A percentile compares a stretch with the other conserved stretches of the same genome.
Conservation (phyloP, 2,888 invertebrate genomes). For the Microctonus hyperodae region DNA sequence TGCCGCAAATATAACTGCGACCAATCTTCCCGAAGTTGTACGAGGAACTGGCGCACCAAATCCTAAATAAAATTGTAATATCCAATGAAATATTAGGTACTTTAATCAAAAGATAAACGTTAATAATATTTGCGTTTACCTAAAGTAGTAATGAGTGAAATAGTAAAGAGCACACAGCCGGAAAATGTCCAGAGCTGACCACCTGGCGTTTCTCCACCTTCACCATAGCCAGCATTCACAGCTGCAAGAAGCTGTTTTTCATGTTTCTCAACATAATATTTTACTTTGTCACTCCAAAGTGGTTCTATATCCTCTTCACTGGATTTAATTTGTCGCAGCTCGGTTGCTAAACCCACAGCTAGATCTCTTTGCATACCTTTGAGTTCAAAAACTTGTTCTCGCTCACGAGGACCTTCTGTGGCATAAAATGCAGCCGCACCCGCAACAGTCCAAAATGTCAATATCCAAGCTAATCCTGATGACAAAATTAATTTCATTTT, state of each 20-base stretch:
- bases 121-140: conserved; percentile 62
- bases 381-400: conserved; percentile 66
- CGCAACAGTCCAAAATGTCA: conserved; percentile 70
- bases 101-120: too few relatives aligned
- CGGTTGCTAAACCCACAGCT: conserved; percentile 71
- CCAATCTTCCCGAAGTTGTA: conserved; percentile 69
- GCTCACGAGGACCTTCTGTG: conserved; percentile 73
- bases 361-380: conserved; percentile 69
- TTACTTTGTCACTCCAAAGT: conserved; percentile 70
- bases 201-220: conserved; percentile 57
- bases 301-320: conserved; percentile 64
- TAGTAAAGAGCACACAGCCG: conserved; percentile 73
- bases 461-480: conserved; percentile 67
- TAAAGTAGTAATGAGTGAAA: conserved; percentile 75
- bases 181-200: conserved; percentile 75
- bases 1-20: conserved; percentile 71
- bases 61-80: conserved; percentile 63
- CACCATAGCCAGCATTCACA: conserved; percentile 67
- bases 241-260: conserved; percentile 68
- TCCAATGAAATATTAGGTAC: too few relatives aligned
- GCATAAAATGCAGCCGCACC: conserved; percentile 72
- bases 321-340: conserved; percentile 68
- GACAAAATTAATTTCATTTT: neutral
- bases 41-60: conserved; percentile 78
- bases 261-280: conserved; percentile 67